phyloP scores from a whole-genome alignment of 1,140 invertebrate genomes.

The Orius insidiosus region DNA sequence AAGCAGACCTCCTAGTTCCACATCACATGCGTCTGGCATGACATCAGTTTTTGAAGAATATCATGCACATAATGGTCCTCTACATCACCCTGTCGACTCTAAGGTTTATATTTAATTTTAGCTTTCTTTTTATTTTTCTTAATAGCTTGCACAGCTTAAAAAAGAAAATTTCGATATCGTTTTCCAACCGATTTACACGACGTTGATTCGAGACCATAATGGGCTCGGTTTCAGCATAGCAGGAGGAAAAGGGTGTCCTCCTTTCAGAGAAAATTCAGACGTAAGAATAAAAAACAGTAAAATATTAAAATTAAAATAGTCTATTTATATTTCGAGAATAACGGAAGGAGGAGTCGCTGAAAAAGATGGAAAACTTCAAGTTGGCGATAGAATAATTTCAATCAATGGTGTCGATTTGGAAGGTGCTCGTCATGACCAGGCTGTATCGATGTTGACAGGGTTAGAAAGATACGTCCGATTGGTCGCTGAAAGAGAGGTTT shows the following conservation, averaged over 20 bases:
- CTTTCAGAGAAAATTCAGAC: conserved; percentile 46
- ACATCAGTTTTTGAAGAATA: neutral
- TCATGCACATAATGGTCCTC: conserved; percentile 1
- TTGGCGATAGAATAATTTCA: conserved; percentile 84
- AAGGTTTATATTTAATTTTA: neutral
- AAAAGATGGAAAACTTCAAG: conserved; percentile 76
- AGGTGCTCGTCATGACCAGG: conserved; percentile 77
- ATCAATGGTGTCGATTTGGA: conserved; percentile 91
- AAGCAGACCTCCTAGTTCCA: conserved; percentile 34
- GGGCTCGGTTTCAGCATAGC: conserved; percentile 90
- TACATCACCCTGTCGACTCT: neutral
- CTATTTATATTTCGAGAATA: conserved; percentile 86
- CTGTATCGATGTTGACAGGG: conserved; percentile 81
- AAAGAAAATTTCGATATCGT: conserved; percentile 20
- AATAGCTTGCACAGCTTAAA: conserved; percentile 1
- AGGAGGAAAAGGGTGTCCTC: conserved; percentile 75
- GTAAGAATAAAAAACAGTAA: conserved; percentile 26
- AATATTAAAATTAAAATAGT: conserved; percentile 28
- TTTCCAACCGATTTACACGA: conserved; percentile 66
- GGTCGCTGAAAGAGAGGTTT: conserved; percentile 59
- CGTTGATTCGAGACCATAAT: conserved; percentile 73
- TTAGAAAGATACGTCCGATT: conserved; percentile 73
- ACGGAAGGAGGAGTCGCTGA: conserved; percentile 83
- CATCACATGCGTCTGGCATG: conserved; percentile 26
- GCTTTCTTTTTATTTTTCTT: conserved; percentile 1